Conservation (phyloP, 2,888 invertebrate species). For the Liopterus haemorrhoidalis region DNA sequence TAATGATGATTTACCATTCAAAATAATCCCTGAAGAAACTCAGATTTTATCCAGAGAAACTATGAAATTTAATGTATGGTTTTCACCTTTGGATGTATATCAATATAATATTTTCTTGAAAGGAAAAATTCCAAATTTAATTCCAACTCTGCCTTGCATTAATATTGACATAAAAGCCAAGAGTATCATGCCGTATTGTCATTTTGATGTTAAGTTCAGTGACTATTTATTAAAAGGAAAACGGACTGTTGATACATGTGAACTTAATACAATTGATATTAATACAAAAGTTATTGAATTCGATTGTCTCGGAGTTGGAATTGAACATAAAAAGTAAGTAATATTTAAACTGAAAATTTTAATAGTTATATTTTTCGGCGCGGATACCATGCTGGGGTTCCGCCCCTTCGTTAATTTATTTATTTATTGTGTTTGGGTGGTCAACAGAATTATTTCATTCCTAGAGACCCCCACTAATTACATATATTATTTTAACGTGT, state of each 20-base stretch:
- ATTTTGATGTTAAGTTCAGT: slow-evolving; percentile 62
- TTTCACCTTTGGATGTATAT: slow-evolving; percentile 53
- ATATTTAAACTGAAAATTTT: not conserved
- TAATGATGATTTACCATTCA: slow-evolving; percentile 48
- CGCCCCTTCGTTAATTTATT: no score
- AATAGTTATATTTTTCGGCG: no score
- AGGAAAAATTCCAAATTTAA: slow-evolving; percentile 52
- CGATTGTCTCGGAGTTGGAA: slow-evolving; percentile 58
- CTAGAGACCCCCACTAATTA: no score
- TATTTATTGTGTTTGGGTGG: no score
- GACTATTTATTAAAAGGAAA: slow-evolving; percentile 54
- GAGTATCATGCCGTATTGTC: slow-evolving; percentile 62
- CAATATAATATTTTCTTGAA: slow-evolving; percentile 51
- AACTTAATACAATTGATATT: slow-evolving; percentile 43
- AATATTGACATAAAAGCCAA: slow-evolving; percentile 49
- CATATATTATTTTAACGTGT: no score
- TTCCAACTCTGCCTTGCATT: slow-evolving; percentile 41
- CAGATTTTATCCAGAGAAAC: slow-evolving; percentile 47
- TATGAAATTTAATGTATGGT: slow-evolving; percentile 48
- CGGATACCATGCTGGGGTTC: no score
- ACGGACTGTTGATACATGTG: slow-evolving; percentile 44
- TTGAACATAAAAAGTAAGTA: slow-evolving; percentile 48
- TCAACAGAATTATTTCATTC: no score
- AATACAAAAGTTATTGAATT: slow-evolving; percentile 56
- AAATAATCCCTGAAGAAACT: slow-evolving; percentile 47